Evolutionary conservation across 2,113 vertebrate genomes (phyloP).

Genomic region (Excalfactoria chinensis): DNA sequence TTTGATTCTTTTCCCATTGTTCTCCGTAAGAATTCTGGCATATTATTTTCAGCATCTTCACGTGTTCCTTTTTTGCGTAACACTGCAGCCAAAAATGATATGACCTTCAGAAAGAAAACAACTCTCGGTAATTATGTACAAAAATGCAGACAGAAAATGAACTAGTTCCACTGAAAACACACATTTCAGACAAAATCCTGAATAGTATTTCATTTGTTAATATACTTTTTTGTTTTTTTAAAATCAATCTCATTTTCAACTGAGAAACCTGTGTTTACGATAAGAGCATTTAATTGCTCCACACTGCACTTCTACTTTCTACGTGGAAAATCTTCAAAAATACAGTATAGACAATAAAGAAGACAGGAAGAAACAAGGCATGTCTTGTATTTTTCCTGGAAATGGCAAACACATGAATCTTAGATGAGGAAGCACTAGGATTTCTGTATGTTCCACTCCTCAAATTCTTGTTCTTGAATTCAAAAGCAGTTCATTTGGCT

Average conservation of each 20-base stretch:
- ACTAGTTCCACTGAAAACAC: neutral
- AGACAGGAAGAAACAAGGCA: neutral
- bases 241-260: neutral
- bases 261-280: neutral
- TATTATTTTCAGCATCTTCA: slow-evolving; percentile 93
- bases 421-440: neutral
- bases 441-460: neutral
- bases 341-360: neutral
- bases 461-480: neutral
- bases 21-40: slow-evolving; percentile 89
- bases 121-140: neutral
- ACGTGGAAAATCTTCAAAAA: neutral
- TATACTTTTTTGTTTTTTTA: neutral
- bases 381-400: neutral
- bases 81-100: slow-evolving; percentile 93
- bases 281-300: neutral
- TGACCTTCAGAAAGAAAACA: slow-evolving; percentile 80
- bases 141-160: neutral
- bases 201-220: neutral
- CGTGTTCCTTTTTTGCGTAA: slow-evolving; percentile 92
- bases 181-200: neutral
- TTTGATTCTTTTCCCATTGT: slow-evolving; percentile 78
- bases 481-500: neutral
- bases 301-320: neutral
- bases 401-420: neutral